Conservation (phyloP, 2,797 vertebrate genomes). For the Epinephelus coioides region DNA sequence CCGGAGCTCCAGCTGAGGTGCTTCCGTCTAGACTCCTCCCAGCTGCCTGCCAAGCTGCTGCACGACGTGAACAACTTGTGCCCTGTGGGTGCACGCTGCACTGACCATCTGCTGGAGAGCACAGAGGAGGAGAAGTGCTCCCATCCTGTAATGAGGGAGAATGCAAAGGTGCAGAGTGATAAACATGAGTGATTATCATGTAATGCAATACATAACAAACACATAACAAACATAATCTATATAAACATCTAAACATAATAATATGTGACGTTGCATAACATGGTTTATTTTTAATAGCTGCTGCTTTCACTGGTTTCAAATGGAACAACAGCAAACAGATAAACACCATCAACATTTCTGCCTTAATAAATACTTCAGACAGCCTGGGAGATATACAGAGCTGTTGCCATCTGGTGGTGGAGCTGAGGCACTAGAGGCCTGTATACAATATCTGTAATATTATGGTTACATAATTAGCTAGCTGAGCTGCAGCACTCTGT, state of each 20-base stretch:
- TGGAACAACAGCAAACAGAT: neutral
- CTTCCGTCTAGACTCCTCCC: constrained; percentile 89
- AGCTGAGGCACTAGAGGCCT: neutral
- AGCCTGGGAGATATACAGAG: neutral
- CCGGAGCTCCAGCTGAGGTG: constrained; percentile 90
- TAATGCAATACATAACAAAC: neutral
- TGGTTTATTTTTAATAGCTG: neutral
- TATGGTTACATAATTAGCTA: constrained; percentile 42
- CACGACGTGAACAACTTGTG: constrained; percentile 90
- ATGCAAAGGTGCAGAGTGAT: neutral
- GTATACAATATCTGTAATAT: neutral
- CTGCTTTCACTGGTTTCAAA: neutral
- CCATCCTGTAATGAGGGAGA: constrained; percentile 85
- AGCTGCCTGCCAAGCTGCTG: constrained; percentile 92
- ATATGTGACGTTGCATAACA: neutral
- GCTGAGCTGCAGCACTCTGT: neutral
- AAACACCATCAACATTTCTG: neutral
- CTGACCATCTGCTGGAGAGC: constrained; percentile 90
- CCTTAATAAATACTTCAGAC: neutral
- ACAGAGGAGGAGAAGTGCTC: constrained; percentile 86
- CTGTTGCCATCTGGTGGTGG: constrained; percentile 78
- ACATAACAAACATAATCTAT: no score
- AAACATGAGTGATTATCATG: neutral
- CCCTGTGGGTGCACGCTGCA: constrained; percentile 86
- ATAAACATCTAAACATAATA: no score